Evolutionary conservation across 2,113 vertebrate genomes (phyloP), one percentile per base, ranked within the genome.

Genomic region (Pelmatolapia mariae): DNA sequence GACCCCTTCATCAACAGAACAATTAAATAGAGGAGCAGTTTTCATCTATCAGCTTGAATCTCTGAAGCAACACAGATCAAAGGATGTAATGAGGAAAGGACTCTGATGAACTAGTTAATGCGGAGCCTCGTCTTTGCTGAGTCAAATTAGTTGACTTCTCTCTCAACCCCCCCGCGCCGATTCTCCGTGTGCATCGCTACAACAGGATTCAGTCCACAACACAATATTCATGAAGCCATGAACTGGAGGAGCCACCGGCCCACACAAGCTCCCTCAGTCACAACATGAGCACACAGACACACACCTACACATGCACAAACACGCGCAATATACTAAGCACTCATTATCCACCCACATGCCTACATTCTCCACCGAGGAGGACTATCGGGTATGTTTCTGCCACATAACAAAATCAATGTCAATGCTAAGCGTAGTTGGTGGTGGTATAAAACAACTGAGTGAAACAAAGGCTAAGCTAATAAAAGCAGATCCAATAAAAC

Each of bases 221-320:
- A 81, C 84, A 92, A 92, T 94, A 95, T 95, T 94, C 91, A 94
- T 91, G 88, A 92, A 93, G 89, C 89, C 91, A 84, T 93, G 93
- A 95, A 94, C 89, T 93, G 82, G 63, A 91, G 91, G 86, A 90
- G 86, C 89, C 87, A 90, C 54, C 81, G 5, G 92, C 94, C 93
- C 89, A 94, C 93, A 92, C 93, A 89, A 24, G 43, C 87, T 93
- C 89, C 82, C 78, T 87, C 93, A 91, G 84, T 84, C 92, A 91
- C 80, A 87, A 89, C 91, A 89, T 66, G 31, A 84, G 87, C 86
- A 90, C 15, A 92, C 40, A 84, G 57, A 92, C 73, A 83, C 82
- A 81, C 80, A 87, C 89, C 81, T 82, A 90, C 89, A 79, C 87
- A 84, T 45, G 31, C 86, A 91, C 87, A 86, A 68, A 91, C 84